Evolutionary conservation across 2,113 vertebrate species (phyloP).

Genomic region (Vidua macroura): DNA sequence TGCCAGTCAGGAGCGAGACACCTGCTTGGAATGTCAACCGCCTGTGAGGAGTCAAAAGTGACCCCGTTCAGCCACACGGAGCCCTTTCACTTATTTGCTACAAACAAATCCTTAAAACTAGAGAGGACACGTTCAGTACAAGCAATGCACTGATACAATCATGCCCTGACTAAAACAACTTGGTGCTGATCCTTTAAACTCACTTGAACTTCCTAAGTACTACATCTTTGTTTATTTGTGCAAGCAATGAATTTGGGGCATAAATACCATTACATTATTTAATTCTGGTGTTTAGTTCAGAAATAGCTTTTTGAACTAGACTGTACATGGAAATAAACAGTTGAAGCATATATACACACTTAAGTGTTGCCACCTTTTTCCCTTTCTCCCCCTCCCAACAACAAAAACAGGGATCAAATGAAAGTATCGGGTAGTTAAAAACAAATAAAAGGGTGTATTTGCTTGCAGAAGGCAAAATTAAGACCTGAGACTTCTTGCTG

Average conservation of each 20-base stretch:
- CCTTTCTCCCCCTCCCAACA: neutral
- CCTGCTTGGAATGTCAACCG: neutral
- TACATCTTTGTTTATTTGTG: neutral
- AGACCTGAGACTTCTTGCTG: neutral
- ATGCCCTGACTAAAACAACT: neutral
- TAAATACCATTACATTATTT: neutral
- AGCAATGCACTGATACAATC: neutral
- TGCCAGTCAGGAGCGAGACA: neutral
- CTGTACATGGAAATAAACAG: neutral
- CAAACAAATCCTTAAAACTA: neutral
- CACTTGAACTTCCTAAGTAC: neutral
- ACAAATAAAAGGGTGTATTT: neutral
- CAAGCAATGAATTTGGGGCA: neutral
- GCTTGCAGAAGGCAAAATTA: neutral
- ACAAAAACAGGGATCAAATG: neutral
- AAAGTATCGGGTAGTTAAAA: neutral
- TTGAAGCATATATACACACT: neutral
- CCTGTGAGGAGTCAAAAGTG: neutral
- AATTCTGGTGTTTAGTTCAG: neutral
- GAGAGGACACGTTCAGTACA: neutral
- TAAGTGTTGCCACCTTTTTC: neutral
- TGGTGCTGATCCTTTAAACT: neutral
- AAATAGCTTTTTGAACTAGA: neutral
- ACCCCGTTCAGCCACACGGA: neutral
- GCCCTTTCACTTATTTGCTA: neutral